Evolutionary conservation across 2,113 vertebrate species (phyloP), one percentile per base, ranked within the genome.

Genomic region (Epinephelus cyanopodus): DNA sequence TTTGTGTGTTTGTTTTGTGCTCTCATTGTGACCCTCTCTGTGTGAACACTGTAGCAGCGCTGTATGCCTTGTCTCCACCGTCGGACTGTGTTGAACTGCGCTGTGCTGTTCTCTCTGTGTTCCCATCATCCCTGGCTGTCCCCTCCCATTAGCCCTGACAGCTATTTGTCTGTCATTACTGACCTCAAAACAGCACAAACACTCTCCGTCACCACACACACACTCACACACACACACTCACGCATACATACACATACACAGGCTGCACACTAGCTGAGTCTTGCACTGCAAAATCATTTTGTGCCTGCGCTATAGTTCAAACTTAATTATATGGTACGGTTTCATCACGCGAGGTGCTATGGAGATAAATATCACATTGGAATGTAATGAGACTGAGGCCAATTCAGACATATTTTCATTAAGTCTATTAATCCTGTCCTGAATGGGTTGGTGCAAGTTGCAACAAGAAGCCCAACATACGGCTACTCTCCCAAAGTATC

Each of bases 131-230:
- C 70, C 77, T 39, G 73, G 64, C 90, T 90, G 92, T 92, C 92
- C 69, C 85, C 87, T 90, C 81, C 89, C 69, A 91, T 92, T 93
- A 95, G 85, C 79, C 70, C 75, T 90, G 89, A 90, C 90, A 87
- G 89, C 83, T 92, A 91, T 92, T 93, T 90, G 83, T 92, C 90
- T 91, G 90, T 92, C 92, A 90, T 92, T 89, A 85, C 84, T 93
- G 94, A 94, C 93, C 94, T 93, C 91, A 93, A 92, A 95, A 91
- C 83, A 90, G 86, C 86, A 87, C 87, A 91, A 91, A 92, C 84
- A 87, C 84, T 92, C 84, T 84, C 71, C 18, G 27, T 91, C 88
- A 91, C 63, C 17, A 29, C 61, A 81, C 79, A 86, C 74, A 76
- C 39, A 42, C 13, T 78, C 25, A 78, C 29, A 77, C 37, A 6